Conservation (phyloP, 2,113 vertebrate species). For the Blennius ocellaris region DNA sequence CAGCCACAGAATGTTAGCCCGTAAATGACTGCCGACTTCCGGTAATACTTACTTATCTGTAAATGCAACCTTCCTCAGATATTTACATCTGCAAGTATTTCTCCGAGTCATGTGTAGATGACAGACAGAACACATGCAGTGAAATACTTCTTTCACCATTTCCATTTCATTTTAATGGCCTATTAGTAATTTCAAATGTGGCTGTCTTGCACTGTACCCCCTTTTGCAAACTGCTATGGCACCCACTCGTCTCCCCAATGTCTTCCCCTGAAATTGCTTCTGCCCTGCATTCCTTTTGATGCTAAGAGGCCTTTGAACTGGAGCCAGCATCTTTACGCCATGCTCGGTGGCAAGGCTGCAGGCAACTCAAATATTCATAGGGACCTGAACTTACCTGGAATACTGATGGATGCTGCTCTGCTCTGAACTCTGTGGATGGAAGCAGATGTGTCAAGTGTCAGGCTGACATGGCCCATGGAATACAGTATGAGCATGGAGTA, state of each 20-base stretch:
- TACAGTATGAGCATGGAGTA: slow-evolving; percentile 36
- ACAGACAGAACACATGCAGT: background rate
- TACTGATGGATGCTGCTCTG: slow-evolving; percentile 61
- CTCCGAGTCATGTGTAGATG: background rate
- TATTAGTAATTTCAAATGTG: slow-evolving; percentile 17
- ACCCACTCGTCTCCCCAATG: slow-evolving; percentile 4
- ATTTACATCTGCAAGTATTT: slow-evolving; percentile 7
- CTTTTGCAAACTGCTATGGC: background rate
- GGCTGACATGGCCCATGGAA: slow-evolving; percentile 1
- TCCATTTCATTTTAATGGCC: slow-evolving; percentile 7
- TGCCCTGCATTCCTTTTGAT: slow-evolving; percentile 63
- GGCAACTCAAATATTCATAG: slow-evolving; percentile 75
- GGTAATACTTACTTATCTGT: slow-evolving; percentile 40
- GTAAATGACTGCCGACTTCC: slow-evolving; percentile 33
- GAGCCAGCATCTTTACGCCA: slow-evolving; percentile 57
- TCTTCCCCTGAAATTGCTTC: slow-evolving; percentile 42
- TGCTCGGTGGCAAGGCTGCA: slow-evolving; percentile 39
- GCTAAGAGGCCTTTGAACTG: slow-evolving; percentile 76
- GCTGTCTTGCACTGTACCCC: slow-evolving; percentile 12
- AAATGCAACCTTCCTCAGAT: slow-evolving; percentile 15
- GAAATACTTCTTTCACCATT: background rate
- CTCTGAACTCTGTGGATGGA: slow-evolving; percentile 17
- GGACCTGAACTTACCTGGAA: slow-evolving; percentile 53
- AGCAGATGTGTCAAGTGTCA: slow-evolving; percentile 35
- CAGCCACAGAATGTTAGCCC: slow-evolving; percentile 13